These are phyloP conservation scores for Micromesistius poutassou DNA, from an alignment of 2,797 vertebrate species.

Conservation along the genomic window DNA sequence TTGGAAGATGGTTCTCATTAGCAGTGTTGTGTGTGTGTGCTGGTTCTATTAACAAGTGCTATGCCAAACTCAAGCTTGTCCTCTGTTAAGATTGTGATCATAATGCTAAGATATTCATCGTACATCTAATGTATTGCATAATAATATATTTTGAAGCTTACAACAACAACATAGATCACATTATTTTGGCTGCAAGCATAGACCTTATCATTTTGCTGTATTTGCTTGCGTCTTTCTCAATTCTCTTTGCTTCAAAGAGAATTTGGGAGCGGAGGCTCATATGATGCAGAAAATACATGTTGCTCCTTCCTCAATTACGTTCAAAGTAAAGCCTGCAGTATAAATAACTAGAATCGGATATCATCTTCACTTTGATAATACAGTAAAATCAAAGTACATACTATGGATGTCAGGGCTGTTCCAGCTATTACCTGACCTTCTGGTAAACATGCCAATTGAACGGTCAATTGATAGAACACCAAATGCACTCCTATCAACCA, in stretches of 20 bases:
- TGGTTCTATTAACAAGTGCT: neutral
- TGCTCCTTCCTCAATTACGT: neutral
- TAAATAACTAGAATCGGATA: neutral
- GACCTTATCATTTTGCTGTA: neutral
- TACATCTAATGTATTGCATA: neutral
- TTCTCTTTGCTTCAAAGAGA: neutral
- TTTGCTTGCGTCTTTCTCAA: neutral
- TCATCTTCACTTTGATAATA: neutral
- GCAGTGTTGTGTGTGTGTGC: neutral
- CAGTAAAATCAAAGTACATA: neutral
- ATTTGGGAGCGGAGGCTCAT: neutral
- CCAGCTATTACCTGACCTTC: neutral
- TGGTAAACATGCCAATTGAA: neutral
- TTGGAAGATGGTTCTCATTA: neutral
- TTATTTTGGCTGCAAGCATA: neutral
- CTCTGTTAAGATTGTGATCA: neutral
- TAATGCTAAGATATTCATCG: neutral
- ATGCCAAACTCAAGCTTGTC: neutral
- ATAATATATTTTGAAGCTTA: neutral
- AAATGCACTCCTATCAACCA: neutral
- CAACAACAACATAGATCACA: neutral
- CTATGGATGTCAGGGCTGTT: neutral
- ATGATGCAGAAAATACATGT: neutral
- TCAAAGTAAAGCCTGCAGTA: neutral
- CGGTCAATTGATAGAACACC: neutral